Conservation (phyloP, 1,140 invertebrate genomes). For the Steinernema khuongi region DNA sequence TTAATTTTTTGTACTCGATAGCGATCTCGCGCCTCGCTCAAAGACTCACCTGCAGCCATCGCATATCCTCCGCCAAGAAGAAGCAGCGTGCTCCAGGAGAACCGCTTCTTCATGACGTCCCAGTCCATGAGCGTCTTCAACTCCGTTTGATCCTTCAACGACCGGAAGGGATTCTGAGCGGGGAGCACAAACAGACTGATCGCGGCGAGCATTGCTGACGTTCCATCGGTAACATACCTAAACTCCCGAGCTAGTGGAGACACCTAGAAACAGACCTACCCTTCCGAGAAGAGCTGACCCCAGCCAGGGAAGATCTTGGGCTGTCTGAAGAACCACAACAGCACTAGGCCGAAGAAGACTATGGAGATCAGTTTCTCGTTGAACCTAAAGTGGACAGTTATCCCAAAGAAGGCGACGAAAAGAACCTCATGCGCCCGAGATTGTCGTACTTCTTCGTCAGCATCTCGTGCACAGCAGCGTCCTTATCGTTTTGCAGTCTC, state of each 20-base stretch:
- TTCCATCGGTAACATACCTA: constrained; percentile 47
- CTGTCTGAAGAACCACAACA: constrained; percentile 80
- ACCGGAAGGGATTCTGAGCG: constrained; percentile 44
- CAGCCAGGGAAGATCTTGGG: constrained; percentile 77
- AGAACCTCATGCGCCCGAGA: constrained; percentile 59
- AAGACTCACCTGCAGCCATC: constrained; percentile 41
- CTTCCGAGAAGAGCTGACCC: constrained; percentile 59
- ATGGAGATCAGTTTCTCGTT: constrained; percentile 71
- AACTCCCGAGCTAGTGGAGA: background rate
- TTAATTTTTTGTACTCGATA: too few relatives aligned
- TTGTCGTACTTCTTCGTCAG: constrained; percentile 70
- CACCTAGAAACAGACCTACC: too few relatives aligned
- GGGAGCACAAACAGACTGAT: constrained; percentile 46
- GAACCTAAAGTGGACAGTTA: background rate
- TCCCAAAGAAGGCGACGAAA: background rate
- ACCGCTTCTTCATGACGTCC: constrained; percentile 45
- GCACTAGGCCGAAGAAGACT: constrained; percentile 72
- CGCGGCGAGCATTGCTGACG: constrained; percentile 43
- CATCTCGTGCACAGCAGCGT: constrained; percentile 60
- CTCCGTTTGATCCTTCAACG: background rate
- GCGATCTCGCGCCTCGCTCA: background rate
- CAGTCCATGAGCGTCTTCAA: constrained; percentile 47
- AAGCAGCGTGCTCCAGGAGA: constrained; percentile 47
- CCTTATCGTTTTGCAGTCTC: constrained; percentile 7
- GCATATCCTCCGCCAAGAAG: constrained; percentile 52